A percentile compares a stretch with the other conserved stretches of the same genome.
These are phyloP conservation scores for Lophius piscatorius DNA, from an alignment of 2,113 vertebrate species.

Conservation along the genomic window DNA sequence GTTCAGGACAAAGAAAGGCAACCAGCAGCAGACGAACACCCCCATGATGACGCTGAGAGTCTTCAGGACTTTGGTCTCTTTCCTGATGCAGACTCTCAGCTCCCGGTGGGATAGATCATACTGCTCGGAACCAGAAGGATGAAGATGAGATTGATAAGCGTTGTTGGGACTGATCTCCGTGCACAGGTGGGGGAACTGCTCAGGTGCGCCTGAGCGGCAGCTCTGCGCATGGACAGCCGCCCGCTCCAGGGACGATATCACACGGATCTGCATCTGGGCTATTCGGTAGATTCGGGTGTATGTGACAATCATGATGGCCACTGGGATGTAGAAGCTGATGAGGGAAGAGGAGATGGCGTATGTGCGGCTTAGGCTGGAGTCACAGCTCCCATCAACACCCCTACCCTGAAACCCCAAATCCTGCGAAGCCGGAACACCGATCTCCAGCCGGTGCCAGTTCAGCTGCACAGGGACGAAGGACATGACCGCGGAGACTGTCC, in stretches of 20 bases:
- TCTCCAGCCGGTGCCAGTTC: slow-evolving; percentile 65
- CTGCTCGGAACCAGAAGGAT: slow-evolving; percentile 5
- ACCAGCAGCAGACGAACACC: slow-evolving; percentile 71
- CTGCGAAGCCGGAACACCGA: slow-evolving; percentile 16
- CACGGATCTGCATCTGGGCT: slow-evolving; percentile 68
- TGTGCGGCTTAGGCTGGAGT: slow-evolving; percentile 67
- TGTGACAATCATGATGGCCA: slow-evolving; percentile 66
- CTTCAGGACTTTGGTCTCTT: slow-evolving; percentile 68
- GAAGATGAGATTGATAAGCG: slow-evolving; percentile 20
- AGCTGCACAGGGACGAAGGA: slow-evolving; percentile 72
- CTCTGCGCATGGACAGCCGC: slow-evolving; percentile 68
- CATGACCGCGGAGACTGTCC: slow-evolving; percentile 67
- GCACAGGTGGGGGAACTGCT: slow-evolving; percentile 39
- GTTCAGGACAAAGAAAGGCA: slow-evolving; percentile 70
- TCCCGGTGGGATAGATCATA: slow-evolving; percentile 40
- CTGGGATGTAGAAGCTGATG: slow-evolving; percentile 69
- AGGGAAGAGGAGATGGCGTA: slow-evolving; percentile 74
- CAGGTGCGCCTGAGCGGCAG: slow-evolving; percentile 41
- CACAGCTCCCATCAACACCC: slow-evolving; percentile 47
- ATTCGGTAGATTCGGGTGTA: slow-evolving; percentile 73
- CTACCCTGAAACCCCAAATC: background rate
- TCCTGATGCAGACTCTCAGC: slow-evolving; percentile 62
- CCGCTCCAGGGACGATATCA: slow-evolving; percentile 67
- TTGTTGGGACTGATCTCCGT: slow-evolving; percentile 21
- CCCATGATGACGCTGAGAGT: slow-evolving; percentile 73